These are phyloP conservation scores for Meloidogyne exigua DNA, from an alignment of 1,140 invertebrate species.

Conservation along the genomic window DNA sequence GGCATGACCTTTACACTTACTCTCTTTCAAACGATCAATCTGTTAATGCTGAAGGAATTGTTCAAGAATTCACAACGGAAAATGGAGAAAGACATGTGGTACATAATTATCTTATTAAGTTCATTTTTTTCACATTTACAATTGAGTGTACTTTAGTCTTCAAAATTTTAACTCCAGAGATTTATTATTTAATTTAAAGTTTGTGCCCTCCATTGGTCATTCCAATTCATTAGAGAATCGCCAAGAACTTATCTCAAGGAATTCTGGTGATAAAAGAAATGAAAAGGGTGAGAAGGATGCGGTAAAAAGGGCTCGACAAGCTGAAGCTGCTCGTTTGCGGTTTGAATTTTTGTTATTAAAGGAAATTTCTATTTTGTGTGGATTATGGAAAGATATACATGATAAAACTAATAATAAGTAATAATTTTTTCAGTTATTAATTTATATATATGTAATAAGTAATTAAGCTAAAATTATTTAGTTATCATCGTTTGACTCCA, in stretches of 20 bases:
- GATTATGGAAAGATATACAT: not conserved
- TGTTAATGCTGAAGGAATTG: slow-evolving; percentile 18
- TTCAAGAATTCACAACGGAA: slow-evolving; percentile 27
- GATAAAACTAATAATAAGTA: not conserved
- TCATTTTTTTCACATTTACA: too few species aligned
- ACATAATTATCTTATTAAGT: not conserved
- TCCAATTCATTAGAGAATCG: not conserved
- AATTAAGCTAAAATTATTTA: too few species aligned
- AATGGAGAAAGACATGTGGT: slow-evolving; percentile 22
- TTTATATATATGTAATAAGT: too few species aligned
- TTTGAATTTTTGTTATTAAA: not conserved
- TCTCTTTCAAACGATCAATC: not conserved
- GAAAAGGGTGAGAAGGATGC: slow-evolving; percentile 35
- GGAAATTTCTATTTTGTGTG: not conserved
- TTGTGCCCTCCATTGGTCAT: not conserved
- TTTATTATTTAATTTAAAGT: not conserved
- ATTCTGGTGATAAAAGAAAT: slow-evolving; percentile 4
- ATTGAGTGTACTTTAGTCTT: too few species aligned
- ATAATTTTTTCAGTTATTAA: too few species aligned
- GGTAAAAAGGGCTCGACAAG: slow-evolving; percentile 43
- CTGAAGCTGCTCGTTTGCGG: slow-evolving; percentile 42
- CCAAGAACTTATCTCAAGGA: not conserved
- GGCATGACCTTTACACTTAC: slow-evolving; percentile 15
- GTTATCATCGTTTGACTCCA: slow-evolving; percentile 42
- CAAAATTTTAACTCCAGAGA: too few species aligned